Evolutionary conservation across 2,113 vertebrate genomes (phyloP).

Genomic region (Fulmarus glacialis): DNA sequence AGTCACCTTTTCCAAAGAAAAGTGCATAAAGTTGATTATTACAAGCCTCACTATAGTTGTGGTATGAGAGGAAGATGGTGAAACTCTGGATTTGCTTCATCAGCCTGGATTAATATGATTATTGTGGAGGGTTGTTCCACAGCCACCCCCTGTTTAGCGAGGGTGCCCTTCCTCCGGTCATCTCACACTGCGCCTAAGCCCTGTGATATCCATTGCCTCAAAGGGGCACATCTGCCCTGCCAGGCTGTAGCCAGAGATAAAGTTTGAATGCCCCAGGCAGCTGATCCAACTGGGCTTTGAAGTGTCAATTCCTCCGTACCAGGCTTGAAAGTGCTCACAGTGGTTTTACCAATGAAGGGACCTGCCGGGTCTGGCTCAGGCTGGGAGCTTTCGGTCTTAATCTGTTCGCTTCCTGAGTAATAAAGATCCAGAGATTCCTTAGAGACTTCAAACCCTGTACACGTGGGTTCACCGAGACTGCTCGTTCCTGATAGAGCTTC

Average conservation of each 20-base stretch:
- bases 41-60: neutral
- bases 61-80: neutral
- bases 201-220: neutral
- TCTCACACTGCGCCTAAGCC: neutral
- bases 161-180: neutral
- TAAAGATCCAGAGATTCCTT: neutral
- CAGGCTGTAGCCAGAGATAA: neutral
- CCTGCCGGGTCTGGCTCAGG: rapidly evolving
- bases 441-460: neutral
- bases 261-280: neutral
- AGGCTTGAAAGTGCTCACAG: neutral
- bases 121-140: neutral
- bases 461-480: rapidly evolving
- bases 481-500: neutral
- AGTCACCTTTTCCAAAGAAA: neutral
- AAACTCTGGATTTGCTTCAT: neutral
- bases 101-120: neutral
- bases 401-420: neutral
- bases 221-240: neutral
- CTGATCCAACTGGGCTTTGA: neutral
- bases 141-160: neutral
- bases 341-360: neutral
- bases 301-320: neutral
- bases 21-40: neutral
- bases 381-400: neutral